phyloP scores from a whole-genome alignment of 2,888 invertebrate species.

The Lapara coniferarum region DNA sequence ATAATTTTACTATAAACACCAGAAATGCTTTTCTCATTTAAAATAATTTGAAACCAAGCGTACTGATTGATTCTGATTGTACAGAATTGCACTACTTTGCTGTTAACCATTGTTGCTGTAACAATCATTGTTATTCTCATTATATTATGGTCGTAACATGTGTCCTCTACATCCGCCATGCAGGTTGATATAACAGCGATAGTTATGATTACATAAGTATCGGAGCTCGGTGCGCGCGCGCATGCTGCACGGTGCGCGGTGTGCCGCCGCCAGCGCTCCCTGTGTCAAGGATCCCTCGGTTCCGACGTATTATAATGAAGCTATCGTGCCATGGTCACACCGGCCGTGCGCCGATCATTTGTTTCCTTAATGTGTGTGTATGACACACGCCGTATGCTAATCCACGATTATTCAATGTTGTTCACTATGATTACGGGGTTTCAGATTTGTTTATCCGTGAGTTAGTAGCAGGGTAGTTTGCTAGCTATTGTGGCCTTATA shows the following conservation, averaged over 20 bases:
- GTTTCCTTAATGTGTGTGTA: slow-evolving; percentile 33
- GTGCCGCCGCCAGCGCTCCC: slow-evolving; percentile 39
- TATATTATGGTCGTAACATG: slow-evolving; percentile 14
- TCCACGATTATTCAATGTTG: background rate
- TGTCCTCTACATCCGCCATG: slow-evolving; percentile 22
- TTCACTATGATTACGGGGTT: slow-evolving; percentile 2
- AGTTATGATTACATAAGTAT: slow-evolving; percentile 71
- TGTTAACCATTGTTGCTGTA: background rate
- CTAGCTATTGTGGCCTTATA: too few relatives aligned
- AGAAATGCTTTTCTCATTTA: background rate
- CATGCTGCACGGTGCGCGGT: slow-evolving; percentile 41
- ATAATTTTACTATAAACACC: background rate
- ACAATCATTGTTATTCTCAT: slow-evolving; percentile 10
- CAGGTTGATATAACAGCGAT: slow-evolving; percentile 41
- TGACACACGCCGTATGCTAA: slow-evolving; percentile 20
- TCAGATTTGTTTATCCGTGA: background rate
- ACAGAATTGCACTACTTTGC: slow-evolving; percentile 2
- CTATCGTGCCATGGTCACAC: slow-evolving; percentile 65
- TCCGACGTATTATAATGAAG: slow-evolving; percentile 60
- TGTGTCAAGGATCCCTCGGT: slow-evolving; percentile 76
- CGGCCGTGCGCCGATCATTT: slow-evolving; percentile 42
- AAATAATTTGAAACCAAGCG: background rate
- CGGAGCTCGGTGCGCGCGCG: slow-evolving; percentile 47
- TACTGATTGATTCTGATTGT: slow-evolving; percentile 4
- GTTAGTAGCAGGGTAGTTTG: background rate